phyloP scores from a whole-genome alignment of 2,888 invertebrate species.

The Labia minor region DNA sequence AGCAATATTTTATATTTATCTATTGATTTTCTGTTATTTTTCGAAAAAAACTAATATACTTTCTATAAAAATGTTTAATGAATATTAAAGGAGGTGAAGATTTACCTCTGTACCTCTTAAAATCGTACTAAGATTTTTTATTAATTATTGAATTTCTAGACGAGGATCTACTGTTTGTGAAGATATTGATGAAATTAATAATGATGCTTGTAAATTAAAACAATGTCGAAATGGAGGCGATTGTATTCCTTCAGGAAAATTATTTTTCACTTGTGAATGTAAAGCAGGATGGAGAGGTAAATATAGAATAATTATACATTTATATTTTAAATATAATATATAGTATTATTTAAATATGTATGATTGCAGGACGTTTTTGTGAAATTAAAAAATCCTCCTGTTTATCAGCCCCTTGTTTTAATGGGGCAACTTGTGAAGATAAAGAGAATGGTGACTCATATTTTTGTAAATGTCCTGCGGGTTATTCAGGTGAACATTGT shows the following conservation, averaged over 20 bases:
- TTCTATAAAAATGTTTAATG: too few relatives aligned
- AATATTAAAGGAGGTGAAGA: too few relatives aligned
- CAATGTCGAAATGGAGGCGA: constrained; percentile 40
- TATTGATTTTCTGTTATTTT: not conserved
- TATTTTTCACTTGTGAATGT: constrained; percentile 41
- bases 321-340: too few relatives aligned
- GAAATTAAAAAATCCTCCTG: constrained; percentile 41
- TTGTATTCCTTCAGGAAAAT: constrained; percentile 33
- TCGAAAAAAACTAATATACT: too few relatives aligned
- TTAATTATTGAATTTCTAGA: too few relatives aligned
- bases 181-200: too few relatives aligned
- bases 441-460: constrained; percentile 31
- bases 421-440: constrained; percentile 42
- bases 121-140: too few relatives aligned
- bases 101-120: too few relatives aligned
- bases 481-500: constrained; percentile 42
- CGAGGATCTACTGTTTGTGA: too few relatives aligned
- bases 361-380: constrained; percentile 41
- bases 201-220: constrained; percentile 24
- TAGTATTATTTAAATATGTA: too few relatives aligned
- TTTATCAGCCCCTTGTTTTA: constrained; percentile 43
- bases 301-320: constrained; percentile 20
- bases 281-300: constrained; percentile 40
- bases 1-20: constrained; percentile 3
- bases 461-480: constrained; percentile 41